phyloP scores from a whole-genome alignment of 1,140 invertebrate genomes.

The Drosophila elegans region DNA sequence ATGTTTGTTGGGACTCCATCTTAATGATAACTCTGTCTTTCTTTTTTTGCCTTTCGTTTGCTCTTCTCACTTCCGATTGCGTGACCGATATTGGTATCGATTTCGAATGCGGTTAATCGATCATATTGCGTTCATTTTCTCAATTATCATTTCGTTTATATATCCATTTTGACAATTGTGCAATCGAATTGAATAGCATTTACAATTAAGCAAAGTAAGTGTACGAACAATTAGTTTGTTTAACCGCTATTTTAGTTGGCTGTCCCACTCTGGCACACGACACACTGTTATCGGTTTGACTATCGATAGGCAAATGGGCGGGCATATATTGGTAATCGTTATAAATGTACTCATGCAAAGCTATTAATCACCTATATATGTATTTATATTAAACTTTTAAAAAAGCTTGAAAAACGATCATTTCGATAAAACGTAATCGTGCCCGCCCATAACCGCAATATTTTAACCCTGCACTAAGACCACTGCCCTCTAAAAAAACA shows the following conservation, averaged over 20 bases:
- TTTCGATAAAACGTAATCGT: too few species aligned
- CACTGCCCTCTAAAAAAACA: constrained; percentile 10
- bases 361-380: not conserved
- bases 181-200: constrained; percentile 69
- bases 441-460: constrained; percentile 26
- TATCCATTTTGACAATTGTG: constrained; percentile 41
- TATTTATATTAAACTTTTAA: too few species aligned
- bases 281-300: constrained; percentile 32
- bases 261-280: constrained; percentile 28
- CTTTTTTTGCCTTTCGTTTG: constrained; percentile 55
- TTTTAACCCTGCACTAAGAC: constrained; percentile 32
- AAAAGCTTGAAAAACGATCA: not conserved
- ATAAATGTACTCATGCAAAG: not conserved
- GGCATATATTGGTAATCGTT: constrained; percentile 6
- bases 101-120: constrained; percentile 19
- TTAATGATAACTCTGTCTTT: constrained; percentile 36
- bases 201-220: constrained; percentile 83
- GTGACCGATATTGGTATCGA: constrained; percentile 16
- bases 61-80: constrained; percentile 41
- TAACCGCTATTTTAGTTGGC: constrained; percentile 58
- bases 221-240: constrained; percentile 56
- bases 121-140: constrained; percentile 58
- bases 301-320: constrained; percentile 30
- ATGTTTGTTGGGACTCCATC: constrained; percentile 41
- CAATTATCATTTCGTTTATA: constrained; percentile 57